Base-by-base conservation (phyloP, 2,113 vertebrate genomes). In the Podarcis raffonei region DNA sequence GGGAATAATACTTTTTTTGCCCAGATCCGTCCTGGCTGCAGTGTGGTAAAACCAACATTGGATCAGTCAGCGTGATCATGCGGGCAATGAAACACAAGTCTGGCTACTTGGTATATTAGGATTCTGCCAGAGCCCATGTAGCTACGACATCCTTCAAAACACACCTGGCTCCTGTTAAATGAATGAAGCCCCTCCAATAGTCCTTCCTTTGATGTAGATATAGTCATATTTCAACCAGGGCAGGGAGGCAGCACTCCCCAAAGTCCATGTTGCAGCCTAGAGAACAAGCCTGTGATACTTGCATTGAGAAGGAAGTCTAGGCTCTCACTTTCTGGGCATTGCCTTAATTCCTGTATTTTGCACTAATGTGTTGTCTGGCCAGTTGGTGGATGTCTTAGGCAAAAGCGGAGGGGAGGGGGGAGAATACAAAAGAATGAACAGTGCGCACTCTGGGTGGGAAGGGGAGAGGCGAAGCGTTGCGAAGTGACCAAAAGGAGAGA, bases 301-400 rank as follows among this genome's bases (percentile, higher is more conserved):
- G 77, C 27, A 23, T 87, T 23, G 22, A n/a, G 86, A 71, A 87
- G 65, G 66, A 87, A 57, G 39, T 37, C 22, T 57, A 30, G 74
- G n/a, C 35, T 83, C 62, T 66, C 48, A 32, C 7, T 68, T 42
- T 88, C 80, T 83, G 87, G 62, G 81, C 39, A 78, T 84, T 78
- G 81, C 62, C 75, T 89, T 89, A 77, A 77, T 78, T 69, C 82
- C 42, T 84, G 74, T 69, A 84, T 69, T 89, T 87, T 89, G 87
- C 81, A 89, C 87, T 89, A 53, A 79, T 35, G 20, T 80, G 30
- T 87, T 72, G 13, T 81, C 66, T 59, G 86, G 75, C 82, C 72
- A 57, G 9, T 84, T 89, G n/a, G 75, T n/a, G 16, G 16, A 27
- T 37, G 30, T 35, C 39, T 66, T 84, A 27, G 6, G 81, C 72